Base-by-base conservation (phyloP, 2,888 invertebrate species). In the Napeogenes sylphis region DNA sequence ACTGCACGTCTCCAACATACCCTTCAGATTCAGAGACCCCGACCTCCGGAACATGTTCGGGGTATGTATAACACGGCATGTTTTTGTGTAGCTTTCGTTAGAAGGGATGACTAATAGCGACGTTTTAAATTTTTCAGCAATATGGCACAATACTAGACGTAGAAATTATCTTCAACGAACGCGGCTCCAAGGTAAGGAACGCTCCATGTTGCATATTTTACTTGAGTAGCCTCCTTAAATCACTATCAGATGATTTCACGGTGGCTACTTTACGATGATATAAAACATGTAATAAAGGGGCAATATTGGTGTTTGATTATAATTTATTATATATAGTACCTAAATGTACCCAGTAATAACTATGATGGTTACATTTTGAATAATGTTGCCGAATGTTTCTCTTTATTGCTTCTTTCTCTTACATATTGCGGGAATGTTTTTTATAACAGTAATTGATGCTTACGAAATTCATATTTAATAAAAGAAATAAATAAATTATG, bases 121-220 rank as follows among this genome's bases (percentile, higher is more conserved):
- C 73, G 71, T 87, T 88, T 91, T 91, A 79, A 83, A 86, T 94
- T 35, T 35, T 95, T 83, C 94, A 98, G 98, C 98, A 98, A 95
- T 99, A 97, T 92, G 99, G 99, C 86, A 95, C 96, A 82, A 99
- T 99, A 87, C 94, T 99, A 90, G 99, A 99, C 92, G 99, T 99
- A 91, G 99, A 99, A 94, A 99, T 99, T 83, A 99, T 99, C 90
- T 99, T 99, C 94, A 99, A 99, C 92, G 99, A 99, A 92, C 94
- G 99, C 77, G 99, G 99, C 90, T 99, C 99, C 79, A 99, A 99
- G 98, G 99, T 99, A 95, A 95, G 97, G 87, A 79, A 69, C 70
- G 66, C 73, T 77, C 69, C 70, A 61, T 62, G 47, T 58, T 54
- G 10, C 55, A 59, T 69, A 30, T 70, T 63, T 38, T 45, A 64